Evolutionary conservation across 2,888 invertebrate species (phyloP).

Genomic region (Cryptocheilus praepositus): DNA sequence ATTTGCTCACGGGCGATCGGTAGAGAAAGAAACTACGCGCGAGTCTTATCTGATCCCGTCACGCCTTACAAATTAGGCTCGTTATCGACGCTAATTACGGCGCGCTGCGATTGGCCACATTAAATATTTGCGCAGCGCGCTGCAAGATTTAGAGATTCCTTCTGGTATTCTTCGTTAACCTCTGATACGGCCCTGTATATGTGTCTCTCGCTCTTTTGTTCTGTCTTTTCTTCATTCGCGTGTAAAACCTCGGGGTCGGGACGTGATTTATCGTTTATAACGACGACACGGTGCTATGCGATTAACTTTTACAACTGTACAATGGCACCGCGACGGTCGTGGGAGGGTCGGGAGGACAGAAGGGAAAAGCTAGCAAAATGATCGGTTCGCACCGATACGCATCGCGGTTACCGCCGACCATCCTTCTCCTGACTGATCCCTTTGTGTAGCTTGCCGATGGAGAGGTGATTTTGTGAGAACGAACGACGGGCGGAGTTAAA

Average conservation of each 20-base stretch:
- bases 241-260: neutral
- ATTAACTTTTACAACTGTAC: conserved; percentile 41
- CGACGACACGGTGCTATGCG: conserved; percentile 28
- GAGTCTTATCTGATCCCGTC: too few species aligned
- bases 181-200: neutral
- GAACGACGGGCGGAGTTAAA: neutral
- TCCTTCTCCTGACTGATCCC: neutral
- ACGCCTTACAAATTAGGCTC: too few species aligned
- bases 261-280: conserved; percentile 44
- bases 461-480: neutral
- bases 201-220: neutral
- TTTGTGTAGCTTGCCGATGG: neutral
- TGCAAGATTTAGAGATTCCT: too few species aligned
- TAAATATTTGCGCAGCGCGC: too few species aligned
- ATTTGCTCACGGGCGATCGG: conserved; percentile 1
- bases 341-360: conserved; percentile 5
- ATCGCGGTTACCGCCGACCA: neutral
- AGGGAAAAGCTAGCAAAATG: conserved; percentile 3
- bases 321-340: conserved; percentile 5
- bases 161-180: too few species aligned
- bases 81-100: too few species aligned
- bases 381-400: conserved; percentile 9
- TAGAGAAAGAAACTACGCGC: too few species aligned
- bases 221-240: neutral
- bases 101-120: too few species aligned